These are phyloP conservation scores for Erynnis tages DNA, from an alignment of 2,888 invertebrate species.

Conservation along the genomic window DNA sequence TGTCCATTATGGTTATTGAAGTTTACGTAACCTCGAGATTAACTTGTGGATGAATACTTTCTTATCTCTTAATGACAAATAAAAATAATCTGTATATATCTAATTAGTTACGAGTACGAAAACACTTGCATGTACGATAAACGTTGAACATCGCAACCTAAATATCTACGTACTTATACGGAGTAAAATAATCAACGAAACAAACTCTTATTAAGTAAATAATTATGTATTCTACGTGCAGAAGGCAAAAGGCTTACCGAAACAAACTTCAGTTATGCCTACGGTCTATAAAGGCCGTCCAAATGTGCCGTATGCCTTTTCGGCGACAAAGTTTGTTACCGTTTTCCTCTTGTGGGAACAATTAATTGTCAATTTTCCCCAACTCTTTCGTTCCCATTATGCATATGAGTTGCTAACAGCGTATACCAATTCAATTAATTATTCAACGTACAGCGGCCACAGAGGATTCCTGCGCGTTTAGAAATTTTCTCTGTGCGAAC, in stretches of 20 bases:
- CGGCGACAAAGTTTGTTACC: conserved; percentile 29
- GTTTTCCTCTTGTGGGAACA: conserved; percentile 32
- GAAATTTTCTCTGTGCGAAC: conserved; percentile 13
- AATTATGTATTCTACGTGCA: conserved; percentile 25
- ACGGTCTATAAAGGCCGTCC: conserved; percentile 22
- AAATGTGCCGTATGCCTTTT: conserved; percentile 21
- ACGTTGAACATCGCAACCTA: too few species aligned
- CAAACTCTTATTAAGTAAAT: conserved; percentile 13
- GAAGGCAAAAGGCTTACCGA: conserved; percentile 21
- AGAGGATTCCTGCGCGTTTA: conserved; percentile 19
- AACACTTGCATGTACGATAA: too few species aligned
- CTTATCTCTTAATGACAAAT: too few species aligned
- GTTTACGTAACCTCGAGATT: too few species aligned
- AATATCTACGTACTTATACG: not conserved
- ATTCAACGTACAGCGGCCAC: conserved; percentile 32
- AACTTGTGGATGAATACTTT: too few species aligned
- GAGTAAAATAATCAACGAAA: conserved; percentile 15
- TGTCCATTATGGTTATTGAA: too few species aligned
- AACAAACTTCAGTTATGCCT: conserved; percentile 26
- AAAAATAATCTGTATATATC: too few species aligned
- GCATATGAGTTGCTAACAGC: conserved; percentile 32
- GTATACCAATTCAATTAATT: conserved; percentile 36
- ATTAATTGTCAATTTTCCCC: conserved; percentile 38
- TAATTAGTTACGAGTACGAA: too few species aligned
- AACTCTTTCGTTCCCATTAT: conserved; percentile 34